A percentile compares a stretch with the other conserved stretches of the same genome.
phyloP scores from a whole-genome alignment of 1,140 invertebrate genomes.

The Dufourea novaeangliae region DNA sequence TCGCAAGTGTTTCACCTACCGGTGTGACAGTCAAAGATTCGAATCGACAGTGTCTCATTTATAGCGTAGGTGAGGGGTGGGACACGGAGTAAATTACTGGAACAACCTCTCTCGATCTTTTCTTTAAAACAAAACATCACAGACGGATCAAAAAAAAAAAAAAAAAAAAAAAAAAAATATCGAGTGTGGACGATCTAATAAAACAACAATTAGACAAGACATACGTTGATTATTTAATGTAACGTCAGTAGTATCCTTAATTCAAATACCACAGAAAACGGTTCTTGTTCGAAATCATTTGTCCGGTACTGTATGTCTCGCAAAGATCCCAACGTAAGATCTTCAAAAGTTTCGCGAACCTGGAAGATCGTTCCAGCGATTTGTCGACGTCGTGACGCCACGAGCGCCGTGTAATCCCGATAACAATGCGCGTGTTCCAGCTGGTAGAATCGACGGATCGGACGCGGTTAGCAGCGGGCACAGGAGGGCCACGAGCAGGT shows the following conservation, averaged over 20 bases:
- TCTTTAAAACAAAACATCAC: too few species aligned
- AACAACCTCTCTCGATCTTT: constrained; percentile 8
- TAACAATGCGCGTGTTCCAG: constrained; percentile 41
- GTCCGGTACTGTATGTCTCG: too few species aligned
- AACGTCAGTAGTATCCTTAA: too few species aligned
- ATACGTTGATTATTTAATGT: too few species aligned
- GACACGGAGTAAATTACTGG: constrained; percentile 13
- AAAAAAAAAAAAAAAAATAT: too few species aligned
- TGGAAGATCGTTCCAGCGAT: constrained; percentile 40
- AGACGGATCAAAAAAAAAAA: too few species aligned
- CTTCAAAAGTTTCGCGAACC: neutral
- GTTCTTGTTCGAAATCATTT: too few species aligned
- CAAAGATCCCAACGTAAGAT: neutral
- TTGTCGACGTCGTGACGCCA: constrained; percentile 4
- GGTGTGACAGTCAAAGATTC: constrained; percentile 14
- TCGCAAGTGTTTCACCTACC: constrained; percentile 32
- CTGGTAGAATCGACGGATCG: constrained; percentile 14
- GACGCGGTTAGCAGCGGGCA: constrained; percentile 15
- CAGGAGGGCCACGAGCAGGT: constrained; percentile 39
- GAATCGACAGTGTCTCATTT: constrained; percentile 28
- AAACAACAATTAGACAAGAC: too few species aligned
- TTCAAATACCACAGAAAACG: too few species aligned
- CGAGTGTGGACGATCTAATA: too few species aligned
- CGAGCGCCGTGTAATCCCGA: constrained; percentile 44
- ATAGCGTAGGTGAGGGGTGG: neutral